Base-by-base conservation (phyloP, 2,797 vertebrate genomes). In the Gymnoscopelus braueri region DNA sequence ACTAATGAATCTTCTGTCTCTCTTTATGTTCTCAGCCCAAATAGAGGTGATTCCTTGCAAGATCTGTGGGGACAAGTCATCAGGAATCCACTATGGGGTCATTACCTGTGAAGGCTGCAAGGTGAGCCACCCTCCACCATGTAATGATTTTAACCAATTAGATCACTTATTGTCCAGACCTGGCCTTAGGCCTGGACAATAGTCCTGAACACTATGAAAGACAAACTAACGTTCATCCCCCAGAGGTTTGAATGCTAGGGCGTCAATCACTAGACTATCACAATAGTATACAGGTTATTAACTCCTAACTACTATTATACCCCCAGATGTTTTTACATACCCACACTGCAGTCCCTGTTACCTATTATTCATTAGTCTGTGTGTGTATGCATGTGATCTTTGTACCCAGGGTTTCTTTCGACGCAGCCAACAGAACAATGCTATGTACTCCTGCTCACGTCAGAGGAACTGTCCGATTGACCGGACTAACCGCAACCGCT, bases 21-120 rank as follows among this genome's bases (percentile, higher is more conserved):
- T 54, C 14, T 11, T 49, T 0, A 0, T 75, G 4, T 23, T 56
- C 68, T 6, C 90, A 97, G 96, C 96, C 90, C 96, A 97, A 95
- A 97, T 97, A 23, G 96, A 97, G 80, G 96, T 97, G 4, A 97
- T 97, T 72, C 96, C 96, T 0, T 97, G 96, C 88, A 97, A 97
- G 92, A 97, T 97, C 89, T 97, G 96, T 49, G 96, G 96, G 62
- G 96, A 97, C 88, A 97, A 97, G 72, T 97, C 96, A 48, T 97
- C 96, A 3, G 96, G 96, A 64, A 97, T 97, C 79, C 96, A 97
- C 88, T 97, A 97, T 62, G 96, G 96, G 1, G 96, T 97, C 62
- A 97, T 97, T 89, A 97, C 96, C 78, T 97, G 96, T n/a, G 96
- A 97, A 85, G 96, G 96, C 79, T 97, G 96, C 89, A 97, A 97